A percentile compares a stretch with the other conserved stretches of the same genome.
These are phyloP conservation scores for Tympanoctomys barrerae DNA, from an alignment of 2,797 vertebrate genomes.

Conservation along the genomic window DNA sequence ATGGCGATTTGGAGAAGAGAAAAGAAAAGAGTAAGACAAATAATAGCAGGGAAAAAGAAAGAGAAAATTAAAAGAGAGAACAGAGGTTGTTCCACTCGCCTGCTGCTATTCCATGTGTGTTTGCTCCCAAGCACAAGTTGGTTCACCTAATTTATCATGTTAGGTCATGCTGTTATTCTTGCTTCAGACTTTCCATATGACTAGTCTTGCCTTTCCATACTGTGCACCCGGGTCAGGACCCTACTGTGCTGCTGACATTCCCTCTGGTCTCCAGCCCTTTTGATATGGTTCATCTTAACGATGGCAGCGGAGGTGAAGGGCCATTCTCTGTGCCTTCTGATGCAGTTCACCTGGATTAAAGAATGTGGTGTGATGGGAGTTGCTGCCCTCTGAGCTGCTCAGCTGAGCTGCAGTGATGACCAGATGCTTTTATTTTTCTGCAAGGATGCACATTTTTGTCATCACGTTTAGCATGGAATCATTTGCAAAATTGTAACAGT, in stretches of 20 bases:
- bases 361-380: not conserved
- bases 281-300: not conserved
- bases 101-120: not conserved
- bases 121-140: not conserved
- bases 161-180: not conserved
- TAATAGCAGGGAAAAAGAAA: not conserved
- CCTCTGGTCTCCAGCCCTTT: not conserved
- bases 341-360: not conserved
- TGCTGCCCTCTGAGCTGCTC: not conserved
- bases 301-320: not conserved
- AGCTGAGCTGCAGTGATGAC: accelerated
- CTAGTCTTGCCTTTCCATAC: not conserved
- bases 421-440: not conserved
- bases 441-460: not conserved
- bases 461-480: not conserved
- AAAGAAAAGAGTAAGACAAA: not conserved
- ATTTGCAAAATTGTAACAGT: not conserved
- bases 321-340: no score
- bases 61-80: no score
- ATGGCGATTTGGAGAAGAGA: not conserved
- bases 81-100: not conserved
- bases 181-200: not conserved
- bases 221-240: not conserved
- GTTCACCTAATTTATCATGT: not conserved
- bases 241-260: not conserved